A percentile compares a stretch with the other conserved stretches of the same genome.
phyloP scores from a whole-genome alignment of 2,888 invertebrate species.

The Hirtodrosophila alboralis region DNA sequence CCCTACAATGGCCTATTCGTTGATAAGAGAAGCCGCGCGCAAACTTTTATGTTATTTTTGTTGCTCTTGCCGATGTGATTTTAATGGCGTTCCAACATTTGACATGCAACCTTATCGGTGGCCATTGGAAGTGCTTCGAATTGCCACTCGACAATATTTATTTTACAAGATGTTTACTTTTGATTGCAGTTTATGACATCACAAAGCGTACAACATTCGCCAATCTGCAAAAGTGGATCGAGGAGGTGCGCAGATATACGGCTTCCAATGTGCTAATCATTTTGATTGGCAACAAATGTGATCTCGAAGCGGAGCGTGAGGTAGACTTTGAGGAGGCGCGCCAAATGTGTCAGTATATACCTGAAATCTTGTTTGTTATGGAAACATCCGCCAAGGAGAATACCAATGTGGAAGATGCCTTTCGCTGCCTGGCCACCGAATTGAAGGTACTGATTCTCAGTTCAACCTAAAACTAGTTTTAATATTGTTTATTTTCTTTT shows the following conservation, averaged over 20 bases:
- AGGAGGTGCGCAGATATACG: constrained; percentile 97
- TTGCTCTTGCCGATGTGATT: constrained; percentile 50
- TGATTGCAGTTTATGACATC: constrained; percentile 93
- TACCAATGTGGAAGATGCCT: constrained; percentile 95
- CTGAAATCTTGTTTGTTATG: constrained; percentile 93
- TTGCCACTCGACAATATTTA: constrained; percentile 10
- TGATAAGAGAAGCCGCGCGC: constrained; percentile 33
- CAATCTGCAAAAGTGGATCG: constrained; percentile 97
- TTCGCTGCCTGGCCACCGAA: constrained; percentile 93
- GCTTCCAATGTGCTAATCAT: constrained; percentile 95
- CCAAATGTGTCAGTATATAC: constrained; percentile 92
- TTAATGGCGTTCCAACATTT: constrained; percentile 32
- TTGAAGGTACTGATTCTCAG: constrained; percentile 88
- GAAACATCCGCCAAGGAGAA: constrained; percentile 97
- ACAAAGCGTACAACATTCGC: constrained; percentile 96
- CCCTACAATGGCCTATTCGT: constrained; percentile 32
- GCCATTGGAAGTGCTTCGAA: constrained; percentile 12
- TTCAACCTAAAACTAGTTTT: neutral
- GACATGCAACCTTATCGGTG: constrained; percentile 30
- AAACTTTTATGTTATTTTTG: constrained; percentile 18
- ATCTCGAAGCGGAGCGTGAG: constrained; percentile 91
- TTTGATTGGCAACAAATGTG: constrained; percentile 96
- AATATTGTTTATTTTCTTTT: constrained; percentile 76
- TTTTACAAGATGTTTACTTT: constrained; percentile 8
- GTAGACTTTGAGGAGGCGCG: constrained; percentile 94